Evolutionary conservation across 2,888 invertebrate genomes (phyloP), one percentile per base, ranked within the genome.

Genomic region (Pheosia tremula): DNA sequence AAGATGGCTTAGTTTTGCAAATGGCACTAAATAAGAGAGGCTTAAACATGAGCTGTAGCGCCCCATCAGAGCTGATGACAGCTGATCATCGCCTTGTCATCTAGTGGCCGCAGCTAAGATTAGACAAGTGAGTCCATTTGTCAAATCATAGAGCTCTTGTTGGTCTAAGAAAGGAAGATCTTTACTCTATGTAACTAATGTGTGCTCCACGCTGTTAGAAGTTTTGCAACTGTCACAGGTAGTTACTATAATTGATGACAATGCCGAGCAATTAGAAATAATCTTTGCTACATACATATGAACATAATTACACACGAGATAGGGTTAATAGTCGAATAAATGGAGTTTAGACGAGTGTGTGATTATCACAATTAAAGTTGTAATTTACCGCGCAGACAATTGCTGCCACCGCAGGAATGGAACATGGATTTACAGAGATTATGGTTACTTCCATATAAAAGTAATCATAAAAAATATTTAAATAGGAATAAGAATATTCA

Each of bases 271-370:
- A 55, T 55, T 55, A 39, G 55, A 39, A 6, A 39, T 55, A 39
- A 55, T 55, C 13, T 8, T n/a, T 55, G 55, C 39, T 55, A 39
- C 55, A 39, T 55, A 39, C 55, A 39, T 55, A n/a, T 39, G 55
- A n/a, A 13, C 3, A 38, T 55, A 55, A 55, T 55, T n/a, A 13
- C 55, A 10, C n/a, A 39, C 39, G n/a, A 38, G 55, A 55, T 55
- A 11, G 55, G 39, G 55, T 39, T 55, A n/a, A 37, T 11, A 37
- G 38, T 3, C n/a, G 39, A 55, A 55, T 55, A 39, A 39, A 55
- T 55, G 55, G 55, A 55, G 39, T 39, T 55, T 39, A 55, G 13
- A 55, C 39, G n/a, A 55, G 11, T 39, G 39, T 55, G 39, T 55
- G 39, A 55, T 55, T 39, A 55, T 13, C 7, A 39, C 55, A 39